Evolutionary conservation across 2,113 vertebrate genomes (phyloP).

Genomic region (Emydocephalus ijimae): DNA sequence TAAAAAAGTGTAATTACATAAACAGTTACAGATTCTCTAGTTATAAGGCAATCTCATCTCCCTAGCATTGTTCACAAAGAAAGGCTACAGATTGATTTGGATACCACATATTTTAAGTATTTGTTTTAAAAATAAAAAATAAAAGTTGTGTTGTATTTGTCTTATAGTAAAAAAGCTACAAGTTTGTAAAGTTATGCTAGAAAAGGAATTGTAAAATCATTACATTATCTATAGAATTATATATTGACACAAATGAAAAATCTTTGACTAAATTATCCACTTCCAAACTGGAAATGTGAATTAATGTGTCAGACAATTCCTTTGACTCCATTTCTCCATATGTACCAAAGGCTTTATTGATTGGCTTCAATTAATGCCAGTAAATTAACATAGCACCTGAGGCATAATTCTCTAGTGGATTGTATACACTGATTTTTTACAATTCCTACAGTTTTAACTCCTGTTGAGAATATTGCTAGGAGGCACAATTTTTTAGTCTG

Average conservation of each 20-base stretch:
- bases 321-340: constrained; percentile 48
- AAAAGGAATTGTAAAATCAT: constrained; percentile 49
- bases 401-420: constrained; percentile 69
- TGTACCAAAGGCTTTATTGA: constrained; percentile 69
- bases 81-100: background rate
- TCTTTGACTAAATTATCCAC: constrained; percentile 47
- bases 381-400: constrained; percentile 75
- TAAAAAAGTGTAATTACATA: background rate
- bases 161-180: constrained; percentile 18
- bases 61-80: background rate
- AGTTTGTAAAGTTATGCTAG: constrained; percentile 40
- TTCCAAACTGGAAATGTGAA: constrained; percentile 43
- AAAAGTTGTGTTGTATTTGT: background rate
- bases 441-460: constrained; percentile 61
- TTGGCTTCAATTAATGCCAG: constrained; percentile 74
- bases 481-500: constrained; percentile 76
- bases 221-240: constrained; percentile 17
- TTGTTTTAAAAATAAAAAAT: background rate
- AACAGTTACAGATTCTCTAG: background rate
- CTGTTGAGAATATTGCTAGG: constrained; percentile 70
- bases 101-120: background rate
- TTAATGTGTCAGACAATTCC: constrained; percentile 42
- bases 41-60: background rate
- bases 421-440: constrained; percentile 45
- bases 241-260: constrained; percentile 56